Evolutionary conservation across 2,113 vertebrate species (phyloP).

Genomic region (Falcunculus frontatus): DNA sequence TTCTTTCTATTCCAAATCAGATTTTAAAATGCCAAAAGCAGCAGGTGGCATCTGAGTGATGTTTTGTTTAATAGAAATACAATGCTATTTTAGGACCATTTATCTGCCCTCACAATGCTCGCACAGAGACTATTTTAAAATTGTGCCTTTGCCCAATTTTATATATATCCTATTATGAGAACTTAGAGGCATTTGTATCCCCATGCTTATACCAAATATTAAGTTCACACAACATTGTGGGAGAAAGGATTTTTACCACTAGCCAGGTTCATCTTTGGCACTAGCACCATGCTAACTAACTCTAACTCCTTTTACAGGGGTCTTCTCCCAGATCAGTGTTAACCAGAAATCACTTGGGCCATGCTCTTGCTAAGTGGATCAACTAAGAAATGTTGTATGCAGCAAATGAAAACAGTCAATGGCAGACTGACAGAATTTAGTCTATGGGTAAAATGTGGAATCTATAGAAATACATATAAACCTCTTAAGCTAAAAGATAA

Average conservation of each 20-base stretch:
- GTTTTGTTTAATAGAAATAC: conserved; percentile 50
- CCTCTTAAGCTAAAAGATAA: not conserved
- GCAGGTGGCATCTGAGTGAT: conserved; percentile 43
- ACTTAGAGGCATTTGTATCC: not conserved
- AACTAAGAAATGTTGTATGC: not conserved
- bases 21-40: conserved; percentile 59
- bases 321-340: not conserved
- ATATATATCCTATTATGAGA: conserved; percentile 25
- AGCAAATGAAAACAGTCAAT: conserved; percentile 37
- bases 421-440: conserved; percentile 12
- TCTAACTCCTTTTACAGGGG: not conserved
- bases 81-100: conserved; percentile 52
- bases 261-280: not conserved
- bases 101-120: conserved; percentile 14
- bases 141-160: not conserved
- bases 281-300: not conserved
- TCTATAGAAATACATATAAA: conserved; percentile 4
- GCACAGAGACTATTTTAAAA: conserved; percentile 1
- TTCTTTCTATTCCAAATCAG: conserved; percentile 31
- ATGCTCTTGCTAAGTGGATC: not conserved
- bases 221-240: not conserved
- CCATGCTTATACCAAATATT: not conserved
- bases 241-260: not conserved
- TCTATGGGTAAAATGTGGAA: not conserved
- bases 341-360: not conserved